These are phyloP conservation scores for Geopemphigus sp. DNA, from an alignment of 1,140 invertebrate species.

Conservation along the genomic window DNA sequence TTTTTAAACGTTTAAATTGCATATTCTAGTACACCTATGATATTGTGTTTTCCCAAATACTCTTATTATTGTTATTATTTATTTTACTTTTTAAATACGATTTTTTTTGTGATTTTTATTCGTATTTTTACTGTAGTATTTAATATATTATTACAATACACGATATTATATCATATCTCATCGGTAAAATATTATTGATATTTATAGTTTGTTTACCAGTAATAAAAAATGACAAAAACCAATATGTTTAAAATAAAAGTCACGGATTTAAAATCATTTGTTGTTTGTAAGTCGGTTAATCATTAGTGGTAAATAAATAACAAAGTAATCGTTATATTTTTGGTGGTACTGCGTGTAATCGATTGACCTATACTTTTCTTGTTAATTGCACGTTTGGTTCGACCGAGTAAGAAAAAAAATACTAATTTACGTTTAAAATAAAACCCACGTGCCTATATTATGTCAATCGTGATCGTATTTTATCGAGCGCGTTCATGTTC, in stretches of 20 bases:
- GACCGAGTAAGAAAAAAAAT: background rate
- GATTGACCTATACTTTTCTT: conserved; percentile 25
- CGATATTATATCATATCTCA: background rate
- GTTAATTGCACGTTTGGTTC: background rate
- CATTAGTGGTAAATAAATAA: background rate
- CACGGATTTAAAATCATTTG: background rate
- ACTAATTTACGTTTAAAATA: background rate
- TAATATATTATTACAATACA: conserved; percentile 7
- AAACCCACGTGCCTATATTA: background rate
- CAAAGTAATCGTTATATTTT: background rate
- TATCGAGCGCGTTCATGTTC: background rate
- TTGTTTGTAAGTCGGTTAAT: background rate
- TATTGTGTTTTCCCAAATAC: conserved; percentile 19
- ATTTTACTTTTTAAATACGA: background rate
- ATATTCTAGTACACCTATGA: conserved; percentile 5
- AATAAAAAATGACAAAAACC: background rate
- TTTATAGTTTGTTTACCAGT: conserved; percentile 31
- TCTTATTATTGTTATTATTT: conserved; percentile 31
- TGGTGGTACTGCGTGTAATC: background rate
- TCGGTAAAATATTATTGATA: background rate
- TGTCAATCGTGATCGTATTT: background rate
- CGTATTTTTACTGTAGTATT: conserved; percentile 5
- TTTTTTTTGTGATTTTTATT: conserved; percentile 6
- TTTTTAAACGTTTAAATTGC: conserved; percentile 4
- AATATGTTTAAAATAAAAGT: background rate